A percentile compares a stretch with the other conserved stretches of the same genome.
Conservation (phyloP, 2,113 vertebrate species). For the Pseudonaja textilis region DNA sequence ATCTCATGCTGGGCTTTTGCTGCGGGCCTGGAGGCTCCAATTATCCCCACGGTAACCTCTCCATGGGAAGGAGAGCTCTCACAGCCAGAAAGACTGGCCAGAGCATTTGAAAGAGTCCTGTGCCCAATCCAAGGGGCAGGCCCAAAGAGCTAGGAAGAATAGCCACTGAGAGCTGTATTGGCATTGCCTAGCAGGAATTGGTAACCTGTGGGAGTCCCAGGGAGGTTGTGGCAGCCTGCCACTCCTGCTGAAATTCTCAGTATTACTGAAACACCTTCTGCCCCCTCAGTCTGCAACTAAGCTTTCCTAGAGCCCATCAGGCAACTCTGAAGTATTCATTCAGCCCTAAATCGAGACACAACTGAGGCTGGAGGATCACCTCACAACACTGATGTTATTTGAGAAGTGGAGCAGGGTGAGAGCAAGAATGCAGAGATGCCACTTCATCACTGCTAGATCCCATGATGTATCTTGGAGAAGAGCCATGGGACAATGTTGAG, state of each 20-base stretch:
- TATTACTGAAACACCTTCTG: not conserved
- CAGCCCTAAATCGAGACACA: not conserved
- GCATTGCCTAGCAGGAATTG: conserved; percentile 3
- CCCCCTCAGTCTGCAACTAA: not conserved
- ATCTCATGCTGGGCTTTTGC: conserved; percentile 3
- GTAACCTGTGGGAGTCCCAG: not conserved
- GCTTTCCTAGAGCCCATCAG: not conserved
- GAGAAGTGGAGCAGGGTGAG: not conserved
- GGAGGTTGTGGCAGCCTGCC: not conserved
- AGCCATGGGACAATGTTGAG: not conserved
- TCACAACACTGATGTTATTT: not conserved
- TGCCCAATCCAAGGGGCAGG: conserved; percentile 4
- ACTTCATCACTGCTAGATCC: not conserved
- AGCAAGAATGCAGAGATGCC: not conserved
- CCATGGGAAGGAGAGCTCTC: not conserved
- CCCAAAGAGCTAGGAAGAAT: not conserved
- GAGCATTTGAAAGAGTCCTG: not conserved
- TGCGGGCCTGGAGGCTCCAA: conserved; percentile 10
- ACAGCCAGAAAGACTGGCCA: not conserved
- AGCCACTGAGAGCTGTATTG: not conserved
- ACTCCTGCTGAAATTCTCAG: not conserved
- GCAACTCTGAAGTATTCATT: not conserved
- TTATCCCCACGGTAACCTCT: conserved; percentile 26
- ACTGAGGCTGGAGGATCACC: not conserved
- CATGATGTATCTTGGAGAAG: not conserved